Conservation (phyloP, 2,113 vertebrate species). For the Microtus ochrogaster region DNA sequence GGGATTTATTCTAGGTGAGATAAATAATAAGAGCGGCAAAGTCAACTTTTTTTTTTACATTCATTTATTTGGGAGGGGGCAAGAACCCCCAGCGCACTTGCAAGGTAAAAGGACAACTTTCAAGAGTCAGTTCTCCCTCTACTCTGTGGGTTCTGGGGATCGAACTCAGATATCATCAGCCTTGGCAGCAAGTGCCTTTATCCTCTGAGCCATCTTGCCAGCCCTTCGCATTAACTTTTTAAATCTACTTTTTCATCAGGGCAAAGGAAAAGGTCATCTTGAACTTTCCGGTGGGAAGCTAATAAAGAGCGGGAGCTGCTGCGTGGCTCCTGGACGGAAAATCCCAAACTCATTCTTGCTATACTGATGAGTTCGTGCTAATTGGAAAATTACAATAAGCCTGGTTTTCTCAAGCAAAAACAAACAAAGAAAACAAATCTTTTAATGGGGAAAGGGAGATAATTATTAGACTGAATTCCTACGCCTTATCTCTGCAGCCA, state of each 20-base stretch:
- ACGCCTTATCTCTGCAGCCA: constrained; percentile 60
- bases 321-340: constrained; percentile 6
- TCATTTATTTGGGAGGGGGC: neutral
- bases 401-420: neutral
- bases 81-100: neutral
- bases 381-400: constrained; percentile 67
- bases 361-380: constrained; percentile 60
- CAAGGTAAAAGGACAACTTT: no score
- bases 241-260: constrained; percentile 59
- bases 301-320: constrained; percentile 37
- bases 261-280: constrained; percentile 3
- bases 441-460: neutral
- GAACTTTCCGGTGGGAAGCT: neutral
- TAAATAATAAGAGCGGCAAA: constrained; percentile 47
- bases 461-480: constrained; percentile 53
- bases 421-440: neutral
- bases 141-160: no score
- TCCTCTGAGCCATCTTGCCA: neutral
- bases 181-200: neutral
- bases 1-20: constrained; percentile 11
- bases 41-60: neutral
- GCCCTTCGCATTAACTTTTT: neutral
- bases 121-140: no score
- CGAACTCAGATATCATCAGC: neutral
- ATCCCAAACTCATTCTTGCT: constrained; percentile 53